Conservation (phyloP, 2,888 invertebrate genomes). For the Ophion costatus region DNA sequence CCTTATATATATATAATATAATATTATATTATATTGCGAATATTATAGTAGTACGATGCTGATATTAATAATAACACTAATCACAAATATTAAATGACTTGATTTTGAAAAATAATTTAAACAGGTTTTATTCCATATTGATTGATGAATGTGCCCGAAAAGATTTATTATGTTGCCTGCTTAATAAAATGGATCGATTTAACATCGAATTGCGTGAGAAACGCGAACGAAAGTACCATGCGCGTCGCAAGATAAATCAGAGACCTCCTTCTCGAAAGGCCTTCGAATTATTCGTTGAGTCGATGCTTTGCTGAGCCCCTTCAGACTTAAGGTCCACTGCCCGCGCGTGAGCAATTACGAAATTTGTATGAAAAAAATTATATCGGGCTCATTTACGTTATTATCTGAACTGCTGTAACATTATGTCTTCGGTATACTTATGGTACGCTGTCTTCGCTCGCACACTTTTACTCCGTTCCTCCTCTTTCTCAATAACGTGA, state of each 20-base stretch:
- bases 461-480: slow-evolving; percentile 45
- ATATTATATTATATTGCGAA: no score
- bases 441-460: not conserved
- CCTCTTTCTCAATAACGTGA: slow-evolving; percentile 41
- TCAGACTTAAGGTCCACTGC: slow-evolving; percentile 19
- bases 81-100: no score
- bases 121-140: no score
- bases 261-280: slow-evolving; percentile 1
- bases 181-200: not conserved
- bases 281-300: slow-evolving; percentile 23
- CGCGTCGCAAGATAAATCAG: not conserved
- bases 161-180: no score
- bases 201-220: slow-evolving; percentile 3
- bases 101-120: no score
- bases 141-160: not conserved
- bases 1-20: no score
- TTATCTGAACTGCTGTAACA: slow-evolving; percentile 22
- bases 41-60: no score
- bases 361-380: slow-evolving; percentile 29
- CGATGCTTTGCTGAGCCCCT: not conserved
- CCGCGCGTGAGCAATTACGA: slow-evolving; percentile 35
- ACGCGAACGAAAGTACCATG: not conserved
- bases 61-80: no score
- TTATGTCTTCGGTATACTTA: no score
- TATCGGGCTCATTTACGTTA: slow-evolving; percentile 25